phyloP scores from a whole-genome alignment of 2,888 invertebrate species.

The Drosophila multiciliata region DNA sequence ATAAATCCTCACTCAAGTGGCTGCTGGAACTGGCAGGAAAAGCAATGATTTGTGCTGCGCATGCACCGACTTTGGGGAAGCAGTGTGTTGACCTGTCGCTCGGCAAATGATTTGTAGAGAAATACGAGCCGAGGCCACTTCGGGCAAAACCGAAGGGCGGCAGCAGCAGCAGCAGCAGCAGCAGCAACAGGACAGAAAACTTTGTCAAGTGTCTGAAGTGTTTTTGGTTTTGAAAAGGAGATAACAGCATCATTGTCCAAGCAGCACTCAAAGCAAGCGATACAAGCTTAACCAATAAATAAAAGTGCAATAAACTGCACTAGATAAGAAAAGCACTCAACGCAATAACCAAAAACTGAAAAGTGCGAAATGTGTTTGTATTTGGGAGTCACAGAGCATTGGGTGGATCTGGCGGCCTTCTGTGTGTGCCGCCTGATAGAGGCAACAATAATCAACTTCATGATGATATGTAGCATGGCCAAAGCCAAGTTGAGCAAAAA shows the following conservation, averaged over 20 bases:
- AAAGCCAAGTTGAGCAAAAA: slow-evolving; percentile 52
- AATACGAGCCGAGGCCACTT: slow-evolving; percentile 42
- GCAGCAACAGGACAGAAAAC: slow-evolving; percentile 64
- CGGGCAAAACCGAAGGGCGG: slow-evolving; percentile 39
- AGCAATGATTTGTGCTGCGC: slow-evolving; percentile 28
- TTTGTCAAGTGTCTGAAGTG: slow-evolving; percentile 31
- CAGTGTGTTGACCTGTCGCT: slow-evolving; percentile 3
- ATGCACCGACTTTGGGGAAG: slow-evolving; percentile 23
- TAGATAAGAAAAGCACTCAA: neutral
- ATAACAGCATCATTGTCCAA: slow-evolving; percentile 42
- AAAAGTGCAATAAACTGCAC: neutral
- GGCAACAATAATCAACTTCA: slow-evolving; percentile 72
- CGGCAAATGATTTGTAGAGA: slow-evolving; percentile 50
- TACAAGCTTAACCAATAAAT: neutral
- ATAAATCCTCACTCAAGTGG: neutral
- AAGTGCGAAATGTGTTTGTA: slow-evolving; percentile 76
- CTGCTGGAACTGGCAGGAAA: neutral
- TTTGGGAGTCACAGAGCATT: slow-evolving; percentile 76
- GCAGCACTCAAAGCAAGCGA: slow-evolving; percentile 1
- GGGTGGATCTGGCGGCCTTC: slow-evolving; percentile 79
- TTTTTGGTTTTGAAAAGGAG: slow-evolving; percentile 45
- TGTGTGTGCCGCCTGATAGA: slow-evolving; percentile 81
- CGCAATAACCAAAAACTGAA: neutral
- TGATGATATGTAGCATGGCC: slow-evolving; percentile 76
- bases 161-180: slow-evolving; percentile 65